Conservation (phyloP, 2,888 invertebrate genomes). For the Magallana nippona region DNA sequence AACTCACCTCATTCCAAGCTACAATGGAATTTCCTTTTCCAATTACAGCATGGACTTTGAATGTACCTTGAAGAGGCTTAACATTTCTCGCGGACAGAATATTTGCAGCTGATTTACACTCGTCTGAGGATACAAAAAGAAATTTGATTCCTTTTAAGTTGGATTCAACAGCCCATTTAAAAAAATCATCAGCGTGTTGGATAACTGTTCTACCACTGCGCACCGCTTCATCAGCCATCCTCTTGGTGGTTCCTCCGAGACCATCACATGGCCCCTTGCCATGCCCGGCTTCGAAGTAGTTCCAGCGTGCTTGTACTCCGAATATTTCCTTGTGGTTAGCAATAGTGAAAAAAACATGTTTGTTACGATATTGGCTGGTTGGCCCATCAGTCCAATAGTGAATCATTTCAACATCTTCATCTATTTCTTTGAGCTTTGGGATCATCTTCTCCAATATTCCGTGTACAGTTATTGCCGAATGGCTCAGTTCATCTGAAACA, state of each 20-base stretch:
- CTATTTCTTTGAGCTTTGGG: slow-evolving; percentile 38
- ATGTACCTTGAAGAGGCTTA: slow-evolving; percentile 25
- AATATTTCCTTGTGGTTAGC: slow-evolving; percentile 50
- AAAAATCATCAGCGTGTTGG: slow-evolving; percentile 42
- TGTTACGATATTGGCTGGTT: slow-evolving; percentile 54
- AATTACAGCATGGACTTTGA: slow-evolving; percentile 28
- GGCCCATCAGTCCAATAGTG: slow-evolving; percentile 58
- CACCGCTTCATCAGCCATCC: too few species aligned
- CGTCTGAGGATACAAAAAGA: slow-evolving; percentile 28
- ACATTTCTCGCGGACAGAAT: not conserved
- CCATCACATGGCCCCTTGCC: slow-evolving; percentile 59
- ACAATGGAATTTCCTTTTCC: not conserved
- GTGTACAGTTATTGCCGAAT: slow-evolving; percentile 43
- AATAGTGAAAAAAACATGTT: slow-evolving; percentile 49
- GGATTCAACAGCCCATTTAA: slow-evolving; percentile 19
- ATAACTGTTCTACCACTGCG: too few species aligned
- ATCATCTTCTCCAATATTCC: slow-evolving; percentile 44
- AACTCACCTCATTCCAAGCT: slow-evolving; percentile 17
- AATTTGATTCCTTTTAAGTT: slow-evolving; percentile 37
- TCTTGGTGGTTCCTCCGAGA: slow-evolving; percentile 51
- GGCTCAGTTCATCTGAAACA: slow-evolving; percentile 45
- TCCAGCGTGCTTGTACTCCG: slow-evolving; percentile 45
- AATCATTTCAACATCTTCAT: slow-evolving; percentile 22
- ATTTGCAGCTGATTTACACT: not conserved
- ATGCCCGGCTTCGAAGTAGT: slow-evolving; percentile 58